Conservation (phyloP, 1,140 invertebrate species). For the Pseudomyrmex pallidus region DNA sequence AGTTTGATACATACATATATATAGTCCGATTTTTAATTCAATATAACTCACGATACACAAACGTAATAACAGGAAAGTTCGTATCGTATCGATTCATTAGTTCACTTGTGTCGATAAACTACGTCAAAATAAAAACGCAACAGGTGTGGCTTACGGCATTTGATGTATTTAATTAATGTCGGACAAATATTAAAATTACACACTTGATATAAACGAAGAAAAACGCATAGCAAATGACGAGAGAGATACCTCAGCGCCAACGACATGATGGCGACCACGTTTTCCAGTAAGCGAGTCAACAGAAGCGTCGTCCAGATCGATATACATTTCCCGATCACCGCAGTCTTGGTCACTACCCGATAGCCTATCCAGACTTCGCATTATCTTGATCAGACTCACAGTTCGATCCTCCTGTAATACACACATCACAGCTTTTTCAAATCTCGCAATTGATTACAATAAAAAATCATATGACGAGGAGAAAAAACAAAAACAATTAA, state of each 20-base stretch:
- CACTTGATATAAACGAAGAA: too few species aligned
- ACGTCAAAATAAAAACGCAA: too few species aligned
- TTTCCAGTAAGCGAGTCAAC: slow-evolving; percentile 84
- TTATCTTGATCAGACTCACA: slow-evolving; percentile 77
- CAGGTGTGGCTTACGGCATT: too few species aligned
- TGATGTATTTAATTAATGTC: too few species aligned
- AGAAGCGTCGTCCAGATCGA: slow-evolving; percentile 84
- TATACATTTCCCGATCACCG: slow-evolving; percentile 85
- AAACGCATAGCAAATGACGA: not conserved
- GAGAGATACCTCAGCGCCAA: slow-evolving; percentile 79
- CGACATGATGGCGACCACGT: slow-evolving; percentile 83
- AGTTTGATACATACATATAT: too few species aligned
- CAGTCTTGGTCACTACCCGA: slow-evolving; percentile 84
- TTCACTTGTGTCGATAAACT: too few species aligned
- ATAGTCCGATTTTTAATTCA: too few species aligned
- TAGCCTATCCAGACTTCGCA: slow-evolving; percentile 84
- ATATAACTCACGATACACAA: too few species aligned
- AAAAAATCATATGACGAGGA: not conserved
- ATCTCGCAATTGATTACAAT: not conserved
- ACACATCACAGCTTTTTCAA: slow-evolving; percentile 29
- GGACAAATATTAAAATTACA: too few species aligned
- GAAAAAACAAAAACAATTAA: too few species aligned
- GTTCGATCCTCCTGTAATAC: slow-evolving; percentile 58
- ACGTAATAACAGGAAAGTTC: too few species aligned
- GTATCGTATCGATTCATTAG: too few species aligned